phyloP scores from a whole-genome alignment of 2,888 invertebrate species.

The Alsophila aescularia region DNA sequence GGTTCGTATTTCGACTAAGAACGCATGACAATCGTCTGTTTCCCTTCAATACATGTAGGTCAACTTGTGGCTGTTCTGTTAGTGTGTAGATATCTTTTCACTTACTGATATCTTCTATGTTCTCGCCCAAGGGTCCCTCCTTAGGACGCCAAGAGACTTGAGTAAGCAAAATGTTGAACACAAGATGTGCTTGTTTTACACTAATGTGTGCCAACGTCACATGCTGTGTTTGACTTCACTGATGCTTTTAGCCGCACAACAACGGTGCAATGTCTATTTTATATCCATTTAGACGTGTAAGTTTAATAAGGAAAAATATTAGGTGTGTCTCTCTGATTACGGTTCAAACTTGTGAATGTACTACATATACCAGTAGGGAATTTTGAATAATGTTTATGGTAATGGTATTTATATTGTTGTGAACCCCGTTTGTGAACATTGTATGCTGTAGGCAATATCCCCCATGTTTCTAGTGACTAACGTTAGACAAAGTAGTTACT shows the following conservation, averaged over 20 bases:
- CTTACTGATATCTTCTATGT: conserved; percentile 43
- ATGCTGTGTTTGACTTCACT: conserved; percentile 41
- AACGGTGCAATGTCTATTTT: conserved; percentile 35
- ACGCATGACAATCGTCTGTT: conserved; percentile 70
- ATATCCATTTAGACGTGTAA: conserved; percentile 13
- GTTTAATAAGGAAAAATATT: conserved; percentile 8
- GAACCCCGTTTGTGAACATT: conserved; percentile 24
- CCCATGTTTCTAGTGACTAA: conserved; percentile 34
- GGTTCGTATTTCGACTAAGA: conserved; percentile 56
- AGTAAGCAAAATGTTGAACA: conserved; percentile 40
- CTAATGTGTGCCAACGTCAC: conserved; percentile 19
- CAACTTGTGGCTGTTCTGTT: conserved; percentile 68
- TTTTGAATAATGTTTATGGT: conserved; percentile 18
- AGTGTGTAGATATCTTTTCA: conserved; percentile 53
- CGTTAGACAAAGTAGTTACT: conserved; percentile 36
- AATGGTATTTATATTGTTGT: conserved; percentile 34
- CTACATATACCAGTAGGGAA: conserved; percentile 3
- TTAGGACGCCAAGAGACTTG: conserved; percentile 38
- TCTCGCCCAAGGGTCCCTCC: conserved; percentile 32
- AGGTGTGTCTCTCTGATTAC: neutral
- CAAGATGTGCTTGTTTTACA: conserved; percentile 41
- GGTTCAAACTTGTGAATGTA: conserved; percentile 9
- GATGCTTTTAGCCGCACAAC: conserved; percentile 54
- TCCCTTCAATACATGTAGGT: conserved; percentile 52
- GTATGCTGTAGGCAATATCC: conserved; percentile 34